Base-by-base conservation (phyloP, 2,113 vertebrate species). In the Micronycteris hirsuta region DNA sequence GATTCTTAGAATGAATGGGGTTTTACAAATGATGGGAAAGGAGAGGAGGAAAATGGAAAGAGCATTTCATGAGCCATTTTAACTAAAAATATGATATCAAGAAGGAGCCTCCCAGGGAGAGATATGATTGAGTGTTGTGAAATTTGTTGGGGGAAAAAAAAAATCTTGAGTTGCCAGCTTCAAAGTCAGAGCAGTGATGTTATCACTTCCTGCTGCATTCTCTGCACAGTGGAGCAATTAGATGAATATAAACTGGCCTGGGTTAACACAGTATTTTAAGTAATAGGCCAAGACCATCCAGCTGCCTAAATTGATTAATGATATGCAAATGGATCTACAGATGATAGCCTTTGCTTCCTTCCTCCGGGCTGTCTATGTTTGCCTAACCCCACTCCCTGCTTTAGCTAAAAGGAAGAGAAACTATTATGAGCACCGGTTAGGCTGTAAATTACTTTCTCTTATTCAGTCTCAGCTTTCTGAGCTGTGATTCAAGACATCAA, bases 401-500 rank as follows among this genome's bases (percentile, higher is more conserved):
- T 87, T 52, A 41, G 94, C 52, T 71, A 76, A 93, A 92, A 88
- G 26, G 92, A 94, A 94, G 41, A 93, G 80, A 96, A 95, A 97
- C 91, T 67, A 0, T 70, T 97, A 92, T 56, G 41, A 74, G 12
- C 43, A 58, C 2, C 58, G 86, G 97, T 93, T 96, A 98, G 87
- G 45, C 84, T 84, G 93, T 31, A 94, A 93, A 97, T 91, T 96
- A 96, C 96, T 96, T 95, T 96, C 95, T 96, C 90, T 78, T 92
- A 97, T 97, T 97, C 89, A 54, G 54, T 89, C 85, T 95, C 86
- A 94, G 91, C 93, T 96, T 97, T 97, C 97, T 92, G 81, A 98
- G 95, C 93, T 93, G 93, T 98, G 86, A 98, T 95, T 98, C 96
- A 96, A 97, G 41, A 0, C 13, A 97, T 97, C 97, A 97, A 97